phyloP scores from a whole-genome alignment of 2,113 vertebrate genomes.

The Psittacus erithacus region DNA sequence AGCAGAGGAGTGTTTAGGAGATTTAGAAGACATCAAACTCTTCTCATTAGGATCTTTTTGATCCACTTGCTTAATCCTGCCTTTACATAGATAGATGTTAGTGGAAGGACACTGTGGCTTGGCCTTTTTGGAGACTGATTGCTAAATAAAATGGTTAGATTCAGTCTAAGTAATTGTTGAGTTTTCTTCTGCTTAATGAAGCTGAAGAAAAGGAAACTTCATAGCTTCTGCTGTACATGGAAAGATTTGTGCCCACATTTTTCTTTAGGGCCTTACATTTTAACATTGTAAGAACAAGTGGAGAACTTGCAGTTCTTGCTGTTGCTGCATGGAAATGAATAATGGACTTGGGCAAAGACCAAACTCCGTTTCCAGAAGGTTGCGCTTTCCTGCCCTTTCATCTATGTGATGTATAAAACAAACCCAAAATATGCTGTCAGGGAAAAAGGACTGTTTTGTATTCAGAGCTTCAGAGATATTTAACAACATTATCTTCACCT shows the following conservation, averaged over 20 bases:
- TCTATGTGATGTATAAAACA: background rate
- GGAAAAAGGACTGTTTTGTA: constrained; percentile 22
- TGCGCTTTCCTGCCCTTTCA: background rate
- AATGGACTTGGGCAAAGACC: constrained; percentile 38
- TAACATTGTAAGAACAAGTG: background rate
- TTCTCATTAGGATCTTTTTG: background rate
- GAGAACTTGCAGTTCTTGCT: constrained; percentile 3
- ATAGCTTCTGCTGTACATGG: background rate
- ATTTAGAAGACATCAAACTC: background rate
- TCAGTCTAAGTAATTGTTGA: background rate
- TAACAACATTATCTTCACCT: constrained; percentile 32
- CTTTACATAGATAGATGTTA: background rate
- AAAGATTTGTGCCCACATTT: background rate
- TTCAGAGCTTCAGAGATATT: constrained; percentile 22
- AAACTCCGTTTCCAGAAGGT: constrained; percentile 33
- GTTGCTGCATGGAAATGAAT: constrained; percentile 8
- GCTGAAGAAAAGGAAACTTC: background rate
- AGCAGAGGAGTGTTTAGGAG: background rate
- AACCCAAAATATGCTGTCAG: background rate
- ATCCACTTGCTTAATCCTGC: background rate
- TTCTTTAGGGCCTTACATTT: background rate
- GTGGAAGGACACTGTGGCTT: background rate
- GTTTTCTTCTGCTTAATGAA: background rate
- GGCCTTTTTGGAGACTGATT: background rate
- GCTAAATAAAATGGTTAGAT: background rate